Evolutionary conservation across 2,888 invertebrate species (phyloP), one percentile per base, ranked within the genome.

Genomic region (Ceriagrion tenellum): DNA sequence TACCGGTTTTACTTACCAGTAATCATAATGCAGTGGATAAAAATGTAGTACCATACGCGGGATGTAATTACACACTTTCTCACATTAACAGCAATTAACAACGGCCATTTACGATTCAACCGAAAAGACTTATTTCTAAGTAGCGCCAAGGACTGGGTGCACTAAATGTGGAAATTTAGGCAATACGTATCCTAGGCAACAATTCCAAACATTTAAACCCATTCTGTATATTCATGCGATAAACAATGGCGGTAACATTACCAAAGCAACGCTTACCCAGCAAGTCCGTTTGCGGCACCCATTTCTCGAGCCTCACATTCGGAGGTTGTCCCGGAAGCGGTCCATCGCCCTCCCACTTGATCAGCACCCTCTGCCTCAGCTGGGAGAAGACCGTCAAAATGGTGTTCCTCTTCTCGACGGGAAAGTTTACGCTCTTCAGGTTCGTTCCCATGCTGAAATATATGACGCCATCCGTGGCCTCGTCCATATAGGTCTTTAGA

Each of bases 201-300:
- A n/a, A n/a, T n/a, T n/a, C n/a, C n/a, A n/a, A n/a, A n/a, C n/a
- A n/a, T n/a, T n/a, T n/a, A n/a, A n/a, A n/a, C n/a, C n/a, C n/a
- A n/a, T n/a, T n/a, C n/a, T n/a, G n/a, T n/a, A n/a, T n/a, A n/a
- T n/a, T n/a, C n/a, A n/a, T n/a, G n/a, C n/a, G 47, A 47, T 8
- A 47, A 93, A 26, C 18, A 12, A 35, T 6, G 23, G 26, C 1
- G 69, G 69, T 69, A 0, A 69, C 10, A 69, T 26, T 69, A n/a
- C 10, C 23, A 0, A 0, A 69, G n/a, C 20, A 20, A 13, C 1
- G 59, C 95, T 95, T 96, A 97, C 97, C 97, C 81, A 98, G 96
- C 81, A 98, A 97, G 96, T 98, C 98, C 95, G 97, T 97, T 96
- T 98, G 98, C 0, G 98, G 98, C 63, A 98, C 96, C 98, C 98